Base-by-base conservation (phyloP, 2,888 invertebrate genomes). In the Griposia aprilina region DNA sequence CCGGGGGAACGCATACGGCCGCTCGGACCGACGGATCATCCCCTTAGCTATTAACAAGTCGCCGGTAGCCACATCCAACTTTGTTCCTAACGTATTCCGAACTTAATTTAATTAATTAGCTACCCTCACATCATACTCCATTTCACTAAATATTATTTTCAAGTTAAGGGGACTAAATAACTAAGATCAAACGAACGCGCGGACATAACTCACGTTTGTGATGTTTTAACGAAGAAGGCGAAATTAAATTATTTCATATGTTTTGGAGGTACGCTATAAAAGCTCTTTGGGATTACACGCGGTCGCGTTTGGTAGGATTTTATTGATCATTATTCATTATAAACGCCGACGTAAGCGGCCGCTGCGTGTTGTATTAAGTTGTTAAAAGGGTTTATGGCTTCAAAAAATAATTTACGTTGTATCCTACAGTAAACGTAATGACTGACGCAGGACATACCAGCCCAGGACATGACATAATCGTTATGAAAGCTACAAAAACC, bases 21-120 rank as follows among this genome's bases (percentile, higher is more conserved):
- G 85, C 82, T 85, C 78, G 80, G 90, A 88, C 90, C 89, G 86
- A 91, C 91, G 94, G 95, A 94, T 96, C 93, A 95, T 94, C 95
- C 95, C 95, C 95, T 92, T 88, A 89, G 90, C 94, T 94, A 95
- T 94, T 96, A 96, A 94, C 95, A 94, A 95, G 93, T 94, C 93
- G 94, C 94, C 93, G 91, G 93, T 93, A 93, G 94, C 95, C 92
- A 90, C 93, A 91, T 93, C 91, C 82, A 96, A 96, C 95, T 96
- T 95, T 95, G 95, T 94, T 94, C 93, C 91, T 93, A 94, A 94
- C 95, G 94, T 96, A 96, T 95, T 94, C 95, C 90, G 93, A 95
- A 95, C 95, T 96, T 96, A 96, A 96, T 96, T 96, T 94, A 96
- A 96, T 96, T 96, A 96, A 96, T 96, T 96, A 96, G 91, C 89